Conservation (phyloP, 2,888 invertebrate species). For the Cryptophagus acutangulus region DNA sequence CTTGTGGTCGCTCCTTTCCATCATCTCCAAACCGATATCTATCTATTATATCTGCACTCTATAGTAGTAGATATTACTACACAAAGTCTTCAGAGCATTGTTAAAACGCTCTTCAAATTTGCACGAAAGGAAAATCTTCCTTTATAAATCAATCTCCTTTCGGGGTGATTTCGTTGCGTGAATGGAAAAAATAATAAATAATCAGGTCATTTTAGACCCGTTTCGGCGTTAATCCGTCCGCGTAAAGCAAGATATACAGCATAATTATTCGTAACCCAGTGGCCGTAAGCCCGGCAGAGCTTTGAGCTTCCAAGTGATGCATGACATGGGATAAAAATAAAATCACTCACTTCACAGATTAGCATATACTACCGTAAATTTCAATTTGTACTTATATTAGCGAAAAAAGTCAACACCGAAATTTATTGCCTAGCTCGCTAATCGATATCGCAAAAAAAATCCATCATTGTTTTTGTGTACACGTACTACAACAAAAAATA, state of each 20-base stretch:
- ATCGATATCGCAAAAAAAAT: slow-evolving; percentile 19
- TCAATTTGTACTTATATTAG: slow-evolving; percentile 22
- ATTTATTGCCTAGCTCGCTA: no score
- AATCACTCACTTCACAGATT: slow-evolving; percentile 32
- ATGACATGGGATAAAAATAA: slow-evolving; percentile 37
- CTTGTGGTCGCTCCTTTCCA: slow-evolving; percentile 9
- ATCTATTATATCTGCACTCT: slow-evolving; percentile 5
- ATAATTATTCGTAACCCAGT: slow-evolving; percentile 43
- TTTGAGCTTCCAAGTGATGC: slow-evolving; percentile 39
- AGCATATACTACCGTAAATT: slow-evolving; percentile 28
- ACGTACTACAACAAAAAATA: slow-evolving; percentile 25
- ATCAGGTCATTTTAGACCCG: slow-evolving; percentile 28
- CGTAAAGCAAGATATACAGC: slow-evolving; percentile 44
- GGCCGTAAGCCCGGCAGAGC: slow-evolving; percentile 37
- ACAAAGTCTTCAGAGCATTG: background rate
- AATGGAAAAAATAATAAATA: slow-evolving; percentile 20
- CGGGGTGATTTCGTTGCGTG: background rate
- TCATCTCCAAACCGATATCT: no score
- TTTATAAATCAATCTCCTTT: background rate
- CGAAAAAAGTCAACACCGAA: slow-evolving; percentile 13
- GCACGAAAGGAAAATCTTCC: background rate
- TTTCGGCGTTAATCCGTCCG: slow-evolving; percentile 41
- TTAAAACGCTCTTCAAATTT: background rate
- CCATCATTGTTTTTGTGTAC: slow-evolving; percentile 13
- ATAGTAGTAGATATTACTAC: background rate